Percentiles rank a stretch among this genome's conserved stretches.
phyloP scores from a whole-genome alignment of 2,888 invertebrate genomes.

The Xylophagus ater region DNA sequence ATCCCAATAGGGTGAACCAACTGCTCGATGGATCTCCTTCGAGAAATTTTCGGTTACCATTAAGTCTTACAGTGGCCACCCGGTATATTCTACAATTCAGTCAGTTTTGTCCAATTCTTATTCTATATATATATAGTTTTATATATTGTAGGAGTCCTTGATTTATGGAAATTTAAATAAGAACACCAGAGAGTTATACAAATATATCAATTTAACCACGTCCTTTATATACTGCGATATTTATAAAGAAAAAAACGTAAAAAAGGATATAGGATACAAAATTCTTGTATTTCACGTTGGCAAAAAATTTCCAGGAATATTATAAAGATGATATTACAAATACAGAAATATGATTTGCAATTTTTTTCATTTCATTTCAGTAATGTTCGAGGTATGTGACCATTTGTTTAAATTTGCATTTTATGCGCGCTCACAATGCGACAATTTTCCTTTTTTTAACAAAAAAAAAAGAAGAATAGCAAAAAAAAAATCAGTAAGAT shows the following conservation, averaged over 20 bases:
- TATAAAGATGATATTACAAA: conserved; percentile 15
- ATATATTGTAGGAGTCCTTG: conserved; percentile 15
- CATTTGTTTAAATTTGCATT: conserved; percentile 12
- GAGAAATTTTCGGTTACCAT: conserved; percentile 1
- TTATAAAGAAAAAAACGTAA: neutral
- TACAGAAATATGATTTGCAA: conserved; percentile 21
- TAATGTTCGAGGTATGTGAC: conserved; percentile 8
- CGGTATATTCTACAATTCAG: neutral
- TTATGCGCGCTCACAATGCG: too few relatives aligned
- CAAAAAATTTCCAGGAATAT: conserved; percentile 3
- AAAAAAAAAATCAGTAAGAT: too few relatives aligned
- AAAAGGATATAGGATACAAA: neutral
- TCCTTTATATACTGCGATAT: conserved; percentile 5
- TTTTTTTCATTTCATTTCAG: conserved; percentile 10
- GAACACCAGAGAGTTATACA: conserved; percentile 20
- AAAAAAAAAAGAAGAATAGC: too few relatives aligned
- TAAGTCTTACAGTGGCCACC: too few relatives aligned
- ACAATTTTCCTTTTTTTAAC: too few relatives aligned
- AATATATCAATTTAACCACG: conserved; percentile 17
- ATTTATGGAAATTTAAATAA: conserved; percentile 25
- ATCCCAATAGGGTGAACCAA: neutral
- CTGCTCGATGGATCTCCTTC: neutral
- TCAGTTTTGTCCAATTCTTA: neutral
- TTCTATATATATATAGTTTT: conserved; percentile 6
- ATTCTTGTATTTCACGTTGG: neutral